phyloP scores from a whole-genome alignment of 2,888 invertebrate species.

The Rhyacophila evoluta region DNA sequence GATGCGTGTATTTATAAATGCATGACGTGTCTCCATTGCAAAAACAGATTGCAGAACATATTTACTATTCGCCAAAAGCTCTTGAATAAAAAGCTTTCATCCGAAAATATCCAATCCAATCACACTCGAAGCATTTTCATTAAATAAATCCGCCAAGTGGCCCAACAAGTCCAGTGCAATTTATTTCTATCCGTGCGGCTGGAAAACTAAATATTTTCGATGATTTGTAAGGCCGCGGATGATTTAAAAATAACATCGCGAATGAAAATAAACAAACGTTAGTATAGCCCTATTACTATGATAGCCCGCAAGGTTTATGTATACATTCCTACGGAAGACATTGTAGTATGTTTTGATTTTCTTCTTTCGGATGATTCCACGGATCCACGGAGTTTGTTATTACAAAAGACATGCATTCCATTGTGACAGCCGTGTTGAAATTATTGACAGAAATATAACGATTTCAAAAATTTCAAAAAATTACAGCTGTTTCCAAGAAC shows the following conservation, averaged over 20 bases:
- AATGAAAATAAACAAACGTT: not conserved
- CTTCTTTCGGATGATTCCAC: not conserved
- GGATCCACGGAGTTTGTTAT: not conserved
- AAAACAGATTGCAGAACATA: too few species aligned
- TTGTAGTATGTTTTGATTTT: not conserved
- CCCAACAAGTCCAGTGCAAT: not conserved
- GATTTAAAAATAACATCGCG: not conserved
- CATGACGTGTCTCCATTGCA: too few species aligned
- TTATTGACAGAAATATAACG: not conserved
- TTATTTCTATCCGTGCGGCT: not conserved
- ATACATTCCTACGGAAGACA: not conserved
- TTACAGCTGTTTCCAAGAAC: too few species aligned
- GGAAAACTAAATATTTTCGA: conserved; percentile 14
- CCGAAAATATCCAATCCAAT: not conserved
- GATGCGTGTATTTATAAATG: too few species aligned
- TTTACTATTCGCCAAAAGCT: not conserved
- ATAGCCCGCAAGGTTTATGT: not conserved
- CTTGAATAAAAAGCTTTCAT: not conserved
- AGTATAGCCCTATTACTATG: too few species aligned
- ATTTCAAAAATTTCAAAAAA: not conserved
- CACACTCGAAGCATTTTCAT: not conserved
- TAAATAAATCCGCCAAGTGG: not conserved
- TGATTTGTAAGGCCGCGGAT: not conserved
- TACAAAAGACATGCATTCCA: not conserved
- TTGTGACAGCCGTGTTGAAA: not conserved